phyloP scores from a whole-genome alignment of 2,113 vertebrate species.

The Galeopterus variegatus region DNA sequence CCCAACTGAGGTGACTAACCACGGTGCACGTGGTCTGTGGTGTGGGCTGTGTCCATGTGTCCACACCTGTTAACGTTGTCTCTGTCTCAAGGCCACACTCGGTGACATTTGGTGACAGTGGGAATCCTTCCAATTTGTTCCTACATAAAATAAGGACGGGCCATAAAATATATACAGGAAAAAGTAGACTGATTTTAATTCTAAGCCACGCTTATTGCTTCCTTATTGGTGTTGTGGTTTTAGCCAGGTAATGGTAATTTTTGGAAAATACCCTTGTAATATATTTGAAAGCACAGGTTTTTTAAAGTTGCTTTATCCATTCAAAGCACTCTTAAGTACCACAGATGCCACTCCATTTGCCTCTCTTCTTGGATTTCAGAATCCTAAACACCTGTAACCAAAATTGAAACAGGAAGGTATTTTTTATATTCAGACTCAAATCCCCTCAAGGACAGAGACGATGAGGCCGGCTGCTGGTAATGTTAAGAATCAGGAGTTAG shows the following conservation, averaged over 20 bases:
- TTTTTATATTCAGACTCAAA: neutral
- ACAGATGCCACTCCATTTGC: neutral
- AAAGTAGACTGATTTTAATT: neutral
- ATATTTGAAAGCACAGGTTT: neutral
- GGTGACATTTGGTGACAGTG: neutral
- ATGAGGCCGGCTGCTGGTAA: too few relatives aligned
- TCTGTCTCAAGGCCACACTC: neutral
- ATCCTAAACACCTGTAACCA: neutral
- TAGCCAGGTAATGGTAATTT: neutral
- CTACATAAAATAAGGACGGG: neutral
- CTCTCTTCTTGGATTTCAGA: neutral
- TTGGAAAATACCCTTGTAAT: neutral
- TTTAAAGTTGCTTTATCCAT: neutral
- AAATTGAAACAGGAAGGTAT: neutral
- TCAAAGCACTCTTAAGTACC: neutral
- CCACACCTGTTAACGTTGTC: neutral
- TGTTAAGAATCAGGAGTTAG: neutral
- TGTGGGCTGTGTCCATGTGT: neutral
- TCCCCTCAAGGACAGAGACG: neutral
- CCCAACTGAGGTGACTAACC: neutral
- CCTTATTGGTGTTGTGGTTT: neutral
- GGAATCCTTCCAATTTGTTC: neutral
- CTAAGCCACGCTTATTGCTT: neutral
- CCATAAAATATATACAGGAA: neutral
- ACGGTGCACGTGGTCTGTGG: too few relatives aligned